Conservation (phyloP, 1,140 invertebrate species). For the Macrobrachium nipponense region DNA sequence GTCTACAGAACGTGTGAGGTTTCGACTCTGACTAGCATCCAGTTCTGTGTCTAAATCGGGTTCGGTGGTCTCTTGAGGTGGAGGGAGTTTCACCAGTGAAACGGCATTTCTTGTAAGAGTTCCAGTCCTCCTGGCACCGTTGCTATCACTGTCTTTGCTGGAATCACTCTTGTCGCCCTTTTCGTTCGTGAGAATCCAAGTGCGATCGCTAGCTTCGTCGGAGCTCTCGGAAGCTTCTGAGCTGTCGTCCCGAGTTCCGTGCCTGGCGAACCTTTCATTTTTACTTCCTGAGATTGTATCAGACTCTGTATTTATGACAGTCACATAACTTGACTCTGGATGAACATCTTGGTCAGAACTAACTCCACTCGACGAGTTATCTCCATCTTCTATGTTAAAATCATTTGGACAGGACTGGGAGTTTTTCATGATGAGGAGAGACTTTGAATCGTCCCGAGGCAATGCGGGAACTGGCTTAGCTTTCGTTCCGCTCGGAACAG, state of each 20-base stretch:
- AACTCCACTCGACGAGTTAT: conserved; percentile 87
- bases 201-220: conserved; percentile 68
- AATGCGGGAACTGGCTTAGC: conserved; percentile 21
- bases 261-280: conserved; percentile 66
- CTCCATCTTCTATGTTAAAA: conserved; percentile 77
- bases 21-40: conserved; percentile 65
- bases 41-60: conserved; percentile 76
- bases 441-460: conserved; percentile 49
- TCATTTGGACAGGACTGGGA: conserved; percentile 88
- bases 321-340: conserved; percentile 67
- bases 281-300: conserved; percentile 67
- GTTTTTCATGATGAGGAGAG: conserved; percentile 78
- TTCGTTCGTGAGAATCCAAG: conserved; percentile 66
- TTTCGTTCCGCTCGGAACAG: conserved; percentile 53
- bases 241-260: conserved; percentile 58
- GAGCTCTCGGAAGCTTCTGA: conserved; percentile 66
- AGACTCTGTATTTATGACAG: conserved; percentile 66
- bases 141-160: conserved; percentile 53
- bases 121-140: conserved; percentile 59
- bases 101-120: conserved; percentile 77
- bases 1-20: conserved; percentile 45
- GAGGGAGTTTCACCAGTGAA: conserved; percentile 82
- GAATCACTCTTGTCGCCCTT: conserved; percentile 64
- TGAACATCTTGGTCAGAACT: conserved; percentile 85
- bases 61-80: conserved; percentile 78